Evolutionary conservation across 2,797 vertebrate species (phyloP), one percentile per base, ranked within the genome.

Genomic region (Rhynchonycteris naso): DNA sequence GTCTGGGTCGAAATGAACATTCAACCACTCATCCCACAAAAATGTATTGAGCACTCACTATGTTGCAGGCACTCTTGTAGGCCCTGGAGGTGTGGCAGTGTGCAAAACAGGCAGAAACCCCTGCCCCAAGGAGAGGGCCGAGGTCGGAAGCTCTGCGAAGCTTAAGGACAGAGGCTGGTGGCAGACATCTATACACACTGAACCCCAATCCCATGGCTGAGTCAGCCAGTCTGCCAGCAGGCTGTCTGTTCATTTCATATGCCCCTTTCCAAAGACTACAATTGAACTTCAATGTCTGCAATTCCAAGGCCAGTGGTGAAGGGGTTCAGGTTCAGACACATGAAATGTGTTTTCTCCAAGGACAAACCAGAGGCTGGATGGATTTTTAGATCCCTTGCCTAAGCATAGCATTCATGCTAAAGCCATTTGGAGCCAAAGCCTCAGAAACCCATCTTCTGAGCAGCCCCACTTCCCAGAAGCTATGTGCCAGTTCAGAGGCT

Each of bases 1-100:
- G 96, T 97, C 96, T 97, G 97, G 95, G 95, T 96, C 90, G 87
- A 79, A 92, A 97, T n/a, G 95, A 92, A 84, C 80, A 65, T 87
- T 78, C 90, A 82, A 5, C 65, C 88, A 80, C 88, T 94, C 94
- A 94, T 35, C 47, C 61, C 84, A 92, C 63, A 96, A 94, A 82
- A 93, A 86, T 90, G 38, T 81, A 79, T 22, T 35, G 81, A 68
- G 82, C 58, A 1, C 65, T 79, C 47, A 18, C 30, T 33, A 5
- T 4, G 92, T 52, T 2, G 0, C 2, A 21, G 78, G 54, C 24
- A 11, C 30, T 33, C 33, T 86, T 28, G 68, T 19, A 14, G 68
- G 91, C 65, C 12, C 65, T 3, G 19, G 59, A 30, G 75, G 47
- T 4, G 35, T 13, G 66, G 84, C 50, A 0, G 19, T 4, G 47